Conservation (phyloP, 2,888 invertebrate genomes). For the Thymelicus acteon region DNA sequence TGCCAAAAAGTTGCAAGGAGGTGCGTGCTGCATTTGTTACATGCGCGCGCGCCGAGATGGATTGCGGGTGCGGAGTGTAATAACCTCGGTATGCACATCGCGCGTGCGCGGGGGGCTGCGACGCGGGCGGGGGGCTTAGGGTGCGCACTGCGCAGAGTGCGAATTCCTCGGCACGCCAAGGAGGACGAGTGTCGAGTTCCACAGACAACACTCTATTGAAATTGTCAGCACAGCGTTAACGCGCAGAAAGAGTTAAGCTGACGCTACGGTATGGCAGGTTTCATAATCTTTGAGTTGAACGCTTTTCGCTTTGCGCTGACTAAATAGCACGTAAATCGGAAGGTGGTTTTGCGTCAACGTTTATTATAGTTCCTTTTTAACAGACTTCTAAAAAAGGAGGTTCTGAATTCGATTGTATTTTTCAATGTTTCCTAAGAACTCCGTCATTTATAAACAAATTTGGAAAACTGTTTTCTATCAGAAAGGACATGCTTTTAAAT, state of each 20-base stretch:
- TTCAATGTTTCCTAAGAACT: no score
- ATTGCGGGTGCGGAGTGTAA: constrained; percentile 66
- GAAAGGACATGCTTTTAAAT: no score
- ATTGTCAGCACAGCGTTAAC: constrained; percentile 38
- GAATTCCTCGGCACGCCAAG: constrained; percentile 62
- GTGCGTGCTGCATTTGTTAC: constrained; percentile 47
- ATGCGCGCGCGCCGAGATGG: constrained; percentile 51
- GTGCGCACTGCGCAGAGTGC: constrained; percentile 45
- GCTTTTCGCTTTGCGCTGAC: neutral
- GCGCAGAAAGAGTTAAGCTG: constrained; percentile 36
- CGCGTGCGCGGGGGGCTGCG: constrained; percentile 48
- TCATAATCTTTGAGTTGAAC: constrained; percentile 35
- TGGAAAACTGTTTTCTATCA: no score
- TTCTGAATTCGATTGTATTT: no score
- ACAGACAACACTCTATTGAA: constrained; percentile 48
- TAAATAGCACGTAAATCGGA: constrained; percentile 2
- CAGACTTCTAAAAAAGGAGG: no score
- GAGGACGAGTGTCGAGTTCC: constrained; percentile 56
- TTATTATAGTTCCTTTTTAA: neutral
- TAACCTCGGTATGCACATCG: constrained; percentile 65
- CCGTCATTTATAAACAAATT: no score
- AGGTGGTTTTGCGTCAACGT: neutral
- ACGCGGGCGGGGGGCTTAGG: constrained; percentile 22
- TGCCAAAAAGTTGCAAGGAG: constrained; percentile 40
- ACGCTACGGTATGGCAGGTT: constrained; percentile 29